phyloP scores from a whole-genome alignment of 2,113 vertebrate genomes.

The Axis porcinus region DNA sequence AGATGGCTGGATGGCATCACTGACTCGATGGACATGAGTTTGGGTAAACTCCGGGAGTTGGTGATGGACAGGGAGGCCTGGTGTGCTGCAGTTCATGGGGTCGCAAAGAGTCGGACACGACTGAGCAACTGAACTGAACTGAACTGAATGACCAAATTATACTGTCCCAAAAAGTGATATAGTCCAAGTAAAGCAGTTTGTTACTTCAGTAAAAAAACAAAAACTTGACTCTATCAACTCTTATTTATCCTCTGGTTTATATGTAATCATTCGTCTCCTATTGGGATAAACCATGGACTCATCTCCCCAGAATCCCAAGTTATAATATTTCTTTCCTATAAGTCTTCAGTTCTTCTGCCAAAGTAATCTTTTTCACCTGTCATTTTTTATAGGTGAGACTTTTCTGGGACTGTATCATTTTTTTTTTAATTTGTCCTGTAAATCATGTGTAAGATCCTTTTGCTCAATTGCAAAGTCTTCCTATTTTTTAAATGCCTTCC shows the following conservation, averaged over 20 bases:
- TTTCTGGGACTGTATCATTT: neutral
- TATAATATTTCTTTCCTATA: neutral
- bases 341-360: neutral
- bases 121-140: too few relatives aligned
- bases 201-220: neutral
- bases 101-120: too few relatives aligned
- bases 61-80: too few relatives aligned
- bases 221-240: neutral
- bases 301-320: neutral
- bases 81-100: too few relatives aligned
- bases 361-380: neutral
- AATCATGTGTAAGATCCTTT: neutral
- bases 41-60: too few relatives aligned
- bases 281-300: neutral
- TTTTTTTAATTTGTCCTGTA: neutral
- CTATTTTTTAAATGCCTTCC: neutral
- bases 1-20: too few relatives aligned
- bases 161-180: neutral
- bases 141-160: neutral
- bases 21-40: too few relatives aligned
- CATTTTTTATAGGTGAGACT: neutral
- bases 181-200: neutral
- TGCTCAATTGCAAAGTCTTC: neutral
- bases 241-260: neutral
- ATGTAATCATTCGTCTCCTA: neutral